Evolutionary conservation across 2,113 vertebrate genomes (phyloP), one percentile per base, ranked within the genome.

Genomic region (Turdus rufiventris): DNA sequence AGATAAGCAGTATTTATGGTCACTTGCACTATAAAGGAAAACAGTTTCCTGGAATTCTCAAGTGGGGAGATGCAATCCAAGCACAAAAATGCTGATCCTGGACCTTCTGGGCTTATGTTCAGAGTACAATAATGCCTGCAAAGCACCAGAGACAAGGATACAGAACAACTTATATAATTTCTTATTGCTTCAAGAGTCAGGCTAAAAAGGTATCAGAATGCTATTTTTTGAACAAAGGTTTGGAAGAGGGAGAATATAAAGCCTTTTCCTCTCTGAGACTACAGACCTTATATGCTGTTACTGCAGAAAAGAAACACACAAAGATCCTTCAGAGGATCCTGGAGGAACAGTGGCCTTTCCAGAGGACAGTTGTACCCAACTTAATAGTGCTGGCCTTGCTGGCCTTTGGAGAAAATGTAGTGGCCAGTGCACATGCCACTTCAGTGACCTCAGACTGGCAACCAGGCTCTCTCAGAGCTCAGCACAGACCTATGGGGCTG

Each of bases 1-100:
- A 93, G 94, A 94, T 63, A 87, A 94, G 43, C n/a, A 75, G 3
- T 58, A 88, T 80, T 96, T 91, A 63, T 94, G 84, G 92, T 88
- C 75, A 91, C 56, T 92, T 80, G 91, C 23, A n/a, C 47, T 74
- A 66, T 74, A 91, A 86, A 93, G 51, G 67, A 96, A 72, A 88
- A 66, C 20, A 58, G 71, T 75, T 94, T 85, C 71, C 94, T 88
- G 71, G 85, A 93, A 91, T 76, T 93, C 81, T 45, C 47, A 62
- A 93, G 67, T 2, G 2, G 43, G 68, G 50, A 78, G 48, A 61
- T 84, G 50, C 38, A 74, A 63, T 71, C 40, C 83, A 92, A 83
- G 43, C 67, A 76, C 75, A 71, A 79, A 95, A 86, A 77, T 36
- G 58, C 88, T 77, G 67, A 80, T 88, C 56, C 78, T 90, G 63